Base-by-base conservation (phyloP, 2,888 invertebrate species). In the Agrochola macilenta region DNA sequence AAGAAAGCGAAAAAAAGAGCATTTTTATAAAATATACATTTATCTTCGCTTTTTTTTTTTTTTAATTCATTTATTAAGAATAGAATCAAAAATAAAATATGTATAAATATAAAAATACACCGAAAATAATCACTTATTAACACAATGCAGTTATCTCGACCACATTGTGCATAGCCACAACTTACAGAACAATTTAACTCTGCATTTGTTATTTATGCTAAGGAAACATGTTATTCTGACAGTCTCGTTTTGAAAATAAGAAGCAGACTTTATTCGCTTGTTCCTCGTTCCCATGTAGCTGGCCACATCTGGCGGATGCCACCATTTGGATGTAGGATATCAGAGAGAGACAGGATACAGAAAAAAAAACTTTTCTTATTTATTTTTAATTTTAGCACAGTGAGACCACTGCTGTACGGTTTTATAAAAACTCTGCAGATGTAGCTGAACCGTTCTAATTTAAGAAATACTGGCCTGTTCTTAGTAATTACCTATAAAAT, bases 221-320 rank as follows among this genome's bases (percentile, higher is more conserved):
- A 26, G 46, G 30, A 78, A 82, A 69, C 69, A 58, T 69, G 72
- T 54, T 66, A 30, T 58, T 74, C 81, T 39, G 74, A 52, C 65
- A 66, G 35, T 39, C 30, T 54, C 63, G 57, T 61, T 80, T 49
- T 23, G 39, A 46, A 63, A 80, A 74, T 74, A 65, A 65, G 35
- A 26, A 61, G 58, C 20, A 26, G 54, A 60, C 26, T 73, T 46
- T 69, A 52, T 43, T 26, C 20, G 23, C 57, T 35, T 49, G 58
- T 72, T 65, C 30, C 20, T 39, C 43, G 49, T 30, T 61, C 26
- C 49, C 61, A 66, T 81, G 65, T 73, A 14, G 26, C 81, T 69
- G 69, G 74, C 65, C 81, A 74, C 81, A 84, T 81, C 81, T 82
- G 81, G 85, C 65, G 54, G 26, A 65, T 52, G 57, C 83, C n/a